Conservation (phyloP, 2,113 vertebrate species). For the Cnemophilus loriae region DNA sequence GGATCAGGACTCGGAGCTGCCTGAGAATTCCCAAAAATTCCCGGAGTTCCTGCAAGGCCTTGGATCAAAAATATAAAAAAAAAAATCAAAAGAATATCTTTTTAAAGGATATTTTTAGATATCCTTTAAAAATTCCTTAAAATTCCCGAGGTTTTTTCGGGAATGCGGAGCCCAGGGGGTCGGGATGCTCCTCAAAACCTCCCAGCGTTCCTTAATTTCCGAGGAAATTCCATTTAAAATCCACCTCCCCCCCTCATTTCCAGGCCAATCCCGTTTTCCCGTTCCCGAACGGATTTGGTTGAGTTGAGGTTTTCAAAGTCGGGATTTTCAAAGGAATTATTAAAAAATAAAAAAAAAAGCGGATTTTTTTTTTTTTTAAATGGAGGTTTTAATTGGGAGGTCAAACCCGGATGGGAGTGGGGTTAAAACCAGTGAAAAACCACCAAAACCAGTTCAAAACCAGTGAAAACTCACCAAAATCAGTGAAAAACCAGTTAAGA, state of each 20-base stretch:
- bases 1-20: neutral
- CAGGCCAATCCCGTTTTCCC: neutral
- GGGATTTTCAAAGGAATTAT: neutral
- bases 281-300: fast-evolving
- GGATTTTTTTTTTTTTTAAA: neutral
- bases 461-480: too few species aligned
- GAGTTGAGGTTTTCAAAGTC: neutral
- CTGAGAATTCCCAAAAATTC: neutral
- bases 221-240: neutral
- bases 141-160: neutral
- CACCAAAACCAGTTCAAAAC: neutral
- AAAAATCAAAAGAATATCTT: too few species aligned
- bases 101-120: too few species aligned
- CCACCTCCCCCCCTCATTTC: neutral
- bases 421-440: neutral
- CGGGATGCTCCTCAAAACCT: neutral
- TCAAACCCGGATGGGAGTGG: neutral
- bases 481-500: neutral
- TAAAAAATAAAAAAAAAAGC: too few species aligned
- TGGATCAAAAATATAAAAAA: neutral
- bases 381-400: neutral
- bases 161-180: neutral
- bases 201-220: neutral
- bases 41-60: neutral
- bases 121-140: neutral